Percentiles rank a stretch among this genome's conserved stretches.
phyloP scores from a whole-genome alignment of 2,113 vertebrate genomes.

The Rhineura floridana region DNA sequence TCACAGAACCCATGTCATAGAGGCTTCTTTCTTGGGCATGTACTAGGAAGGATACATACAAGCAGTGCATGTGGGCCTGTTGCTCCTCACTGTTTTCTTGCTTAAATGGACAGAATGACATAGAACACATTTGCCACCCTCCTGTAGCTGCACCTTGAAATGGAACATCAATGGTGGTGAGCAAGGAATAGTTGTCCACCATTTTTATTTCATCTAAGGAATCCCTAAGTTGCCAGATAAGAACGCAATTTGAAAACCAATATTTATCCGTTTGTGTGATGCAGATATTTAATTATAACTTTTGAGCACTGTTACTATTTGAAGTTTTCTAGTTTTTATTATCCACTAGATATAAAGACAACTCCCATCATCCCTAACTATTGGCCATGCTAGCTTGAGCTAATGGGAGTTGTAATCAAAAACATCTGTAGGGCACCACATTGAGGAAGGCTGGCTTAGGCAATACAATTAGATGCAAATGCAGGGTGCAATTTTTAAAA shows the following conservation, averaged over 20 bases:
- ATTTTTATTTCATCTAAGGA: background rate
- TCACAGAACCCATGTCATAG: too few relatives aligned
- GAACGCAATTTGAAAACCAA: background rate
- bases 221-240: background rate
- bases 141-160: background rate
- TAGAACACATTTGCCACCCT: background rate
- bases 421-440: too few relatives aligned
- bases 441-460: too few relatives aligned
- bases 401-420: too few relatives aligned
- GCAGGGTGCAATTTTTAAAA: background rate
- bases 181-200: background rate
- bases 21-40: background rate
- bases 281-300: background rate
- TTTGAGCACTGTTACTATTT: background rate
- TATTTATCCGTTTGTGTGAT: too few relatives aligned
- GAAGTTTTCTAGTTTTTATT: background rate
- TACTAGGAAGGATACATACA: background rate
- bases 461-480: background rate
- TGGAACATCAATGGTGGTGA: background rate
- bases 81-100: background rate
- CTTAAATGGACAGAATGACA: background rate
- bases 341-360: background rate
- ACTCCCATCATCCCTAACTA: too few relatives aligned
- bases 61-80: background rate
- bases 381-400: too few relatives aligned